Conservation (phyloP, 1,140 invertebrate genomes). For the Tetraneura akinire region DNA sequence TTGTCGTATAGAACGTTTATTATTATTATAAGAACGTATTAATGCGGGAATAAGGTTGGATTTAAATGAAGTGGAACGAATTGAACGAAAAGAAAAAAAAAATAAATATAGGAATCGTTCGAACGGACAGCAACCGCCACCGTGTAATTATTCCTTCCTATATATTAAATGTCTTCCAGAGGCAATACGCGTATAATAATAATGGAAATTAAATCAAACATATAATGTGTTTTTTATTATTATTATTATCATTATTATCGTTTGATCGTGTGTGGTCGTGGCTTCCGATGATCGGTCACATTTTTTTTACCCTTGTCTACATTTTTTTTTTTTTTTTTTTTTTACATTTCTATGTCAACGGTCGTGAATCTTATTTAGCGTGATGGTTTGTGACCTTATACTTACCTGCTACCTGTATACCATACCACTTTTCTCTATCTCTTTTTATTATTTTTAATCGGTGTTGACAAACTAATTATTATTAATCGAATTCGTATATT, state of each 20-base stretch:
- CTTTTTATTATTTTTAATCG: neutral
- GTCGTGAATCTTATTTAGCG: constrained; percentile 7
- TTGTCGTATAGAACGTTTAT: constrained; percentile 21
- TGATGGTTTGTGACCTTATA: neutral
- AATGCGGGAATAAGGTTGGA: constrained; percentile 16
- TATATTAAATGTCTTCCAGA: constrained; percentile 29
- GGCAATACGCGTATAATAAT: constrained; percentile 46
- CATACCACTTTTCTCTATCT: too few relatives aligned
- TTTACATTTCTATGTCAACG: constrained; percentile 22
- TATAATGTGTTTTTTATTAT: neutral
- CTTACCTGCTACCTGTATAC: too few relatives aligned
- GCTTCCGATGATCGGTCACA: constrained; percentile 38
- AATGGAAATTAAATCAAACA: constrained; percentile 48
- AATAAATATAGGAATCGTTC: constrained; percentile 13
- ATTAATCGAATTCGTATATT: neutral
- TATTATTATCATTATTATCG: neutral
- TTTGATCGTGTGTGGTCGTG: constrained; percentile 45
- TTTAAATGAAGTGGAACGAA: constrained; percentile 26
- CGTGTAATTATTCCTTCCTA: constrained; percentile 46
- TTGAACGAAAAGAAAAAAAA: constrained; percentile 32
- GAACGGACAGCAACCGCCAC: neutral
- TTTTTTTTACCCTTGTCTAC: neutral
- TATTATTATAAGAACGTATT: constrained; percentile 1
- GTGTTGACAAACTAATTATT: constrained; percentile 42
- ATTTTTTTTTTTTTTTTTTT: neutral